A percentile compares a stretch with the other conserved stretches of the same genome.
Evolutionary conservation across 2,888 invertebrate genomes (phyloP).

Genomic region (Drosophila pseudotalamancana): DNA sequence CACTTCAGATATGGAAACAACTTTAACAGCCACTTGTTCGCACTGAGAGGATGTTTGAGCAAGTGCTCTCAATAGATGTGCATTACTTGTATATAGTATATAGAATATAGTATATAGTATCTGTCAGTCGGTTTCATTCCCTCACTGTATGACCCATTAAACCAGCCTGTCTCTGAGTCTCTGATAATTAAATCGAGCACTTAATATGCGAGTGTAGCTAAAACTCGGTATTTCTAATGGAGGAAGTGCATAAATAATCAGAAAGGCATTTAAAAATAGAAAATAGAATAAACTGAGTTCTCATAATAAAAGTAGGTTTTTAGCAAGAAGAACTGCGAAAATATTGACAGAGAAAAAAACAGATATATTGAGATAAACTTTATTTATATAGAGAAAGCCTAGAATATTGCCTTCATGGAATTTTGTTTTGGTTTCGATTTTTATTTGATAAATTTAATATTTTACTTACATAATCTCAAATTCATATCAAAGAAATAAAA

Average conservation of each 20-base stretch:
- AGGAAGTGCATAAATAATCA: slow-evolving; percentile 13
- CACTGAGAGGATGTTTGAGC: slow-evolving; percentile 15
- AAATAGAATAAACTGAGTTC: neutral
- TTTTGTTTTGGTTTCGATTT: too few relatives aligned
- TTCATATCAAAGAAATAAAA: neutral
- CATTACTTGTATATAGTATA: slow-evolving; percentile 6
- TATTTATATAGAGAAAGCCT: too few relatives aligned
- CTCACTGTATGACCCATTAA: slow-evolving; percentile 41
- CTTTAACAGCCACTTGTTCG: slow-evolving; percentile 45
- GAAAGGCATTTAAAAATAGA: neutral
- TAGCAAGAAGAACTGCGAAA: too few relatives aligned
- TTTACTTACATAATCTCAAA: too few relatives aligned
- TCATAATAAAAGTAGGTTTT: too few relatives aligned
- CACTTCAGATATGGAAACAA: slow-evolving; percentile 38
- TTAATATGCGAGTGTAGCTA: slow-evolving; percentile 2
- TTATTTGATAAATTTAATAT: too few relatives aligned
- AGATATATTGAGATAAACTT: too few relatives aligned
- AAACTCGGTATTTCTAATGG: neutral
- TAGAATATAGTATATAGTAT: too few relatives aligned
- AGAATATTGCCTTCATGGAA: too few relatives aligned
- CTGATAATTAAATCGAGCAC: slow-evolving; percentile 31
- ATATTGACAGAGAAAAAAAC: too few relatives aligned
- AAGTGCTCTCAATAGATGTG: slow-evolving; percentile 31
- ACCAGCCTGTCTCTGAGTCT: slow-evolving; percentile 5
- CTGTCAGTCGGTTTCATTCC: slow-evolving; percentile 2